These are phyloP conservation scores for Prostheceraeus crozeri DNA, from an alignment of 2,888 invertebrate species.

Conservation along the genomic window DNA sequence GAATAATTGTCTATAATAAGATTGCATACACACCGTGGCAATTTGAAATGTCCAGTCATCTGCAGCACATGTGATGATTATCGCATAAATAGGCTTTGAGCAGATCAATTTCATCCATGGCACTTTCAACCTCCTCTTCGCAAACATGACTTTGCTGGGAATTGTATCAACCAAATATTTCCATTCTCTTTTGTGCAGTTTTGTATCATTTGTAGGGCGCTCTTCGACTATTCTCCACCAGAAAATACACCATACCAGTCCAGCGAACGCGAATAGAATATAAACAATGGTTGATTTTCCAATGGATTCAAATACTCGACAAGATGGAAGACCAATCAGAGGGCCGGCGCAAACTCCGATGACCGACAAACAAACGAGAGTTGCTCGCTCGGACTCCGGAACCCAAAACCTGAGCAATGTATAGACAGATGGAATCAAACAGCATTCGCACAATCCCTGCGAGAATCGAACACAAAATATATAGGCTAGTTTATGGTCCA, in stretches of 20 bases:
- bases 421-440: neutral
- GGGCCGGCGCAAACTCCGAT: neutral
- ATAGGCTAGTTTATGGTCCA: too few species aligned
- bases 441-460: slow-evolving; percentile 8
- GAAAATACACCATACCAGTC: slow-evolving; percentile 2
- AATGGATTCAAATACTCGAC: neutral
- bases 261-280: neutral
- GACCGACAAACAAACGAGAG: neutral
- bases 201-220: neutral
- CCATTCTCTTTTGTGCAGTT: neutral
- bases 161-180: neutral
- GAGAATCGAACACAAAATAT: neutral
- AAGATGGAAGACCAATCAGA: neutral
- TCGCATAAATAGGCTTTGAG: neutral
- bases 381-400: neutral
- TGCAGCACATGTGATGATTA: slow-evolving; percentile 4
- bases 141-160: neutral
- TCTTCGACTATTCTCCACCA: slow-evolving; percentile 8
- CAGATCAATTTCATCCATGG: neutral
- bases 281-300: neutral
- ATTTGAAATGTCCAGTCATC: slow-evolving; percentile 12
- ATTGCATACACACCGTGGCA: slow-evolving; percentile 1
- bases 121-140: neutral
- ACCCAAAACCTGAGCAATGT: neutral
- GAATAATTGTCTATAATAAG: neutral